Evolutionary conservation across 2,888 invertebrate genomes (phyloP).

Genomic region (Epicampocera succincta): DNA sequence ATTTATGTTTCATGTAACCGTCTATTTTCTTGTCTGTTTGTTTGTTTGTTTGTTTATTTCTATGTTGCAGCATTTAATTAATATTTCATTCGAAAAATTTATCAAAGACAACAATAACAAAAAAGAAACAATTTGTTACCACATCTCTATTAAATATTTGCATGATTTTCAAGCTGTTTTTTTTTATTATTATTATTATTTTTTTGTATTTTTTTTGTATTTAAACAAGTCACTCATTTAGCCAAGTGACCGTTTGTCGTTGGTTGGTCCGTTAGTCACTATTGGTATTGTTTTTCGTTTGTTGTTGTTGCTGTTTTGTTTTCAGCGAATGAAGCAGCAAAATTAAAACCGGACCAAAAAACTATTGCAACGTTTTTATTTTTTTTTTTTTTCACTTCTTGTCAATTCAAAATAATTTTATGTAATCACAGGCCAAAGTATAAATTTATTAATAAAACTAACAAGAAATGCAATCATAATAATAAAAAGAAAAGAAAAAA

Average conservation of each 20-base stretch:
- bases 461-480: slow-evolving; percentile 17
- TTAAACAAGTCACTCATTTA: slow-evolving; percentile 9
- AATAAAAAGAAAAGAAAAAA: not conserved
- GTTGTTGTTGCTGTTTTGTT: not conserved
- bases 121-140: slow-evolving; percentile 21
- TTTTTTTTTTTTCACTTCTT: slow-evolving; percentile 35
- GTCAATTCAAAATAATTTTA: slow-evolving; percentile 50
- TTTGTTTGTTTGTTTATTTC: not conserved
- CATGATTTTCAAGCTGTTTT: not conserved
- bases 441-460: slow-evolving; percentile 6
- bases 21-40: not conserved
- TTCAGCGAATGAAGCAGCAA: slow-evolving; percentile 21
- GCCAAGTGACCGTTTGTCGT: not conserved
- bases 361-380: slow-evolving; percentile 36
- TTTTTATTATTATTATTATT: too few relatives aligned
- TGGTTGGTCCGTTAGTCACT: not conserved
- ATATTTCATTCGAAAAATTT: slow-evolving; percentile 44
- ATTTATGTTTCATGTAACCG: not conserved
- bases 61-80: slow-evolving; percentile 16
- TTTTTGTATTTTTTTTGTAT: slow-evolving; percentile 5
- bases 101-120: not conserved
- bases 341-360: slow-evolving; percentile 47
- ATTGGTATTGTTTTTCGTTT: not conserved
- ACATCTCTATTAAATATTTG: slow-evolving; percentile 26
- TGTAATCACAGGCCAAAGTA: slow-evolving; percentile 53